Conservation (phyloP, 2,797 vertebrate species). For the Garrulus glandarius region DNA sequence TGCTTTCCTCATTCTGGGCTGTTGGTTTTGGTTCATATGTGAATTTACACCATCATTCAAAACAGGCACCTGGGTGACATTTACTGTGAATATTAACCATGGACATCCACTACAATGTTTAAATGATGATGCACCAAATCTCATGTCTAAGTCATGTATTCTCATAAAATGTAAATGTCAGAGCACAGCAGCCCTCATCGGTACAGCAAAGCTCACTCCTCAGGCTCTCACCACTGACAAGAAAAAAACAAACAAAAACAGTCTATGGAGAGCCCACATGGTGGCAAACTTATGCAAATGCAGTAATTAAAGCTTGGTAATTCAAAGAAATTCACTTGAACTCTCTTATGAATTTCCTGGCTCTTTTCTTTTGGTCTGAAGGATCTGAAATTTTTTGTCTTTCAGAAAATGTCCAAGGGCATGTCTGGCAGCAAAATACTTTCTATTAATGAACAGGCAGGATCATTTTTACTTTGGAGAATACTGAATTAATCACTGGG, state of each 20-base stretch:
- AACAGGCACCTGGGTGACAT: not conserved
- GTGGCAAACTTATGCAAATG: conserved; percentile 49
- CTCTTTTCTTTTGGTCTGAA: conserved; percentile 14
- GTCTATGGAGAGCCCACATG: not conserved
- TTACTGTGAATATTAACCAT: not conserved
- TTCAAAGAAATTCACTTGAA: conserved; percentile 55
- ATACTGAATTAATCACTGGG: conserved; percentile 31
- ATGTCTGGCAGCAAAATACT: conserved; percentile 30
- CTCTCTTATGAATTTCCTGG: not conserved
- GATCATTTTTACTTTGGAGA: conserved; percentile 3
- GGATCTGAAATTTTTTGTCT: conserved; percentile 24
- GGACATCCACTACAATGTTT: not conserved
- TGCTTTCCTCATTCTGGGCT: not conserved
- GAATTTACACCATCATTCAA: not conserved
- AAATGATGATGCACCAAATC: not conserved
- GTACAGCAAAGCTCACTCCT: not conserved
- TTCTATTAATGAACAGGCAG: not conserved
- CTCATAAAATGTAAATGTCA: not conserved
- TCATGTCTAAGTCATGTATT: not conserved
- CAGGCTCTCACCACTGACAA: not conserved
- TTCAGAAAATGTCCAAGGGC: conserved; percentile 26
- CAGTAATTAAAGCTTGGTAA: conserved; percentile 52
- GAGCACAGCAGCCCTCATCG: not conserved
- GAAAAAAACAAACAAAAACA: not conserved
- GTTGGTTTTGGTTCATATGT: not conserved